Evolutionary conservation across 2,113 vertebrate genomes (phyloP), one percentile per base, ranked within the genome.

Genomic region (Oncorhynchus clarkii): DNA sequence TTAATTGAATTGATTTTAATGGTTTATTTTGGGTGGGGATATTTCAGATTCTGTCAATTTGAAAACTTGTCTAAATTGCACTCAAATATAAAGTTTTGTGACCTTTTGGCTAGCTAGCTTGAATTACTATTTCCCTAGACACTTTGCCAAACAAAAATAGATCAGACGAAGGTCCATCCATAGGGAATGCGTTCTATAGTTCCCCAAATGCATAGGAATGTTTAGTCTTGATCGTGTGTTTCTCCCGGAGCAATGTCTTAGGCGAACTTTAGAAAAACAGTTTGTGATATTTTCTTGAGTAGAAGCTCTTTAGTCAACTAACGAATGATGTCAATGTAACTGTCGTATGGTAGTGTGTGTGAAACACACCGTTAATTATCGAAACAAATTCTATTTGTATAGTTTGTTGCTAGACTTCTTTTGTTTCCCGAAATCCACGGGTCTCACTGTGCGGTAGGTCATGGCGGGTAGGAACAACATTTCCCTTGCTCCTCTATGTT

Each of bases 81-180:
- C 87, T 73, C 88, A 79, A n/a, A 79, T 88, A 89, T 91, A 90
- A 88, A 88, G 79, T 75, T 88, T 79, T 76, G 79, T 72, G 80
- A 74, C 77, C 70, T 88, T 88, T 87, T 88, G 78, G 71, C 83
- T 72, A 71, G 67, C 74, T 78, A 4, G 73, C 62, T 73, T 22
- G 24, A 65, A 54, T 54, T 0, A 54, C 12, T 45, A 45, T 45
- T 45, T 45, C 9, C 51, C 51, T 5, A 14, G 16, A 54, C 51
- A 54, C 51, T 16, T 54, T 3, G 51, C 3, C 51, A 18, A 16
- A 18, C 3, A 54, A 54, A 54, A 18, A 12, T 45, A 11, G 8
- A 45, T 11, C 9, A 45, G 39, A 11, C 39, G 8, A 11, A 2
- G 39, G 39, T 45, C 39, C 39, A 45, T 45, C 8, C 39, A 39